phyloP scores from a whole-genome alignment of 2,888 invertebrate genomes.

The Euzetes globulus region DNA sequence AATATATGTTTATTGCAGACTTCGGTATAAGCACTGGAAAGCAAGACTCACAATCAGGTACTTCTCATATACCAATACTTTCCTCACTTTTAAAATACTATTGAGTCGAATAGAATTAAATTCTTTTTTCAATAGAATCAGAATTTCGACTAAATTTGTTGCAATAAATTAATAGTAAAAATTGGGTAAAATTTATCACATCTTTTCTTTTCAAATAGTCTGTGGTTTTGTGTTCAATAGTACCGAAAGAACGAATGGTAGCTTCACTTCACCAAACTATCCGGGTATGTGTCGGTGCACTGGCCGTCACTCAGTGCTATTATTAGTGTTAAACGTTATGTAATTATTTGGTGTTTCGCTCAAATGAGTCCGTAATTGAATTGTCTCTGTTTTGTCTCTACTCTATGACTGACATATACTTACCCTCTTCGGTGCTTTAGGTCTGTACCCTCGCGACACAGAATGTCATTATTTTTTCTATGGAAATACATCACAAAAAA shows the following conservation, averaged over 20 bases:
- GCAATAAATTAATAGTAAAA: neutral
- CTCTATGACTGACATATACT: neutral
- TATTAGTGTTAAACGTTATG: neutral
- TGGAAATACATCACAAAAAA: slow-evolving; percentile 46
- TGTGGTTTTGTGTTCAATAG: slow-evolving; percentile 83
- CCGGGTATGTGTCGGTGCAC: slow-evolving; percentile 54
- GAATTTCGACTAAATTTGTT: slow-evolving; percentile 14
- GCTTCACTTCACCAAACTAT: slow-evolving; percentile 79
- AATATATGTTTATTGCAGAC: slow-evolving; percentile 56
- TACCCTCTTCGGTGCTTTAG: neutral
- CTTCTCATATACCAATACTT: slow-evolving; percentile 25
- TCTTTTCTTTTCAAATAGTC: slow-evolving; percentile 44
- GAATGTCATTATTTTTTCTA: slow-evolving; percentile 49
- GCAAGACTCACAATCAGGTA: slow-evolving; percentile 53
- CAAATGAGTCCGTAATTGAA: slow-evolving; percentile 4
- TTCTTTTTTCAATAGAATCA: too few species aligned
- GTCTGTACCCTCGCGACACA: slow-evolving; percentile 46
- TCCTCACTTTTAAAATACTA: too few species aligned
- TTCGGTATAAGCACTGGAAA: slow-evolving; percentile 75
- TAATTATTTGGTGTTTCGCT: slow-evolving; percentile 2
- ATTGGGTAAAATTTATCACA: neutral
- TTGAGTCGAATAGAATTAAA: too few species aligned
- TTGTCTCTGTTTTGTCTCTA: slow-evolving; percentile 1
- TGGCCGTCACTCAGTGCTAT: slow-evolving; percentile 42
- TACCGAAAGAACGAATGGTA: slow-evolving; percentile 64